Percentiles rank a stretch among this genome's conserved stretches.
These are phyloP conservation scores for Tachysurus vachellii DNA, from an alignment of 2,113 vertebrate species.

Conservation along the genomic window DNA sequence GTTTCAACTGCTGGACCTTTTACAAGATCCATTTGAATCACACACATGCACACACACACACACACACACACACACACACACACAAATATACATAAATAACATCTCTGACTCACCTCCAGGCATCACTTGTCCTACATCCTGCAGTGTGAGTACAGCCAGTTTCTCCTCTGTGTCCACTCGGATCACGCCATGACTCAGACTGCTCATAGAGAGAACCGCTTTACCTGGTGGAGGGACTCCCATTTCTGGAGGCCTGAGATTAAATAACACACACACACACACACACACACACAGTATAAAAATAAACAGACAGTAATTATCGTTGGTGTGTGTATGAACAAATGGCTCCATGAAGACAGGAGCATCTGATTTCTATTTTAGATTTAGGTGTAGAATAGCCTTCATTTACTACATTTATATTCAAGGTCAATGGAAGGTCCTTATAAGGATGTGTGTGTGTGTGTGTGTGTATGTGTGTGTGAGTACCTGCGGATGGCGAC, in stretches of 20 bases:
- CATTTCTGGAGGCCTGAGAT: conserved; percentile 83
- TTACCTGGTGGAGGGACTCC: conserved; percentile 89
- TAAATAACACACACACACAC: conserved; percentile 20
- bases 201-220: conserved; percentile 91
- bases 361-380: neutral
- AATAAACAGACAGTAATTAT: neutral
- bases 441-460: neutral
- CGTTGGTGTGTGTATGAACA: neutral
- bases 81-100: neutral
- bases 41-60: neutral
- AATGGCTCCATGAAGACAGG: neutral
- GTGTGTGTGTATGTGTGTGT: neutral
- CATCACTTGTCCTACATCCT: conserved; percentile 95
- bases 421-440: neutral
- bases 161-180: conserved; percentile 94
- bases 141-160: conserved; percentile 90
- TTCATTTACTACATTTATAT: neutral
- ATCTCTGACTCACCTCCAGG: conserved; percentile 80
- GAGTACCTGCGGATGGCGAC: conserved; percentile 91
- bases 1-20: neutral
- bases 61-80: conserved; percentile 62
- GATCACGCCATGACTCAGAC: conserved; percentile 89
- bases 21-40: neutral
- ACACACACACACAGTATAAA: conserved; percentile 1
- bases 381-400: neutral